Evolutionary conservation across 2,888 invertebrate species (phyloP), one percentile per base, ranked within the genome.

Genomic region (Dryobotodes eremita): DNA sequence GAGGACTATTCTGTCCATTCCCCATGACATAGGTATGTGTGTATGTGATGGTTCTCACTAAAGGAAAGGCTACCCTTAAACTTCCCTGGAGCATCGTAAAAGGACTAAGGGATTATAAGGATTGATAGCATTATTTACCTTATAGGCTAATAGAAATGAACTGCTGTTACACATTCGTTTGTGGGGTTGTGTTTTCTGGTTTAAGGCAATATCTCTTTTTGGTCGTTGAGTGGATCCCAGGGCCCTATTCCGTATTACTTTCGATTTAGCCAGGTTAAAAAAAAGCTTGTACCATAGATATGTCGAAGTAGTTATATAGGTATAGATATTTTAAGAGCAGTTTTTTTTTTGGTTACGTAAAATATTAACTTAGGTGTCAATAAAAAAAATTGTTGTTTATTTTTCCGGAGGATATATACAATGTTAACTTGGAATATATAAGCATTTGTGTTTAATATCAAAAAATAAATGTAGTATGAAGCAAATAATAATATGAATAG

Each of bases 51-150:
- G 46, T 26, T 20, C 26, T n/a, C 26, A 75, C 15, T 31, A 75
- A 48, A 80, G 42, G 55, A 26, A 68, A 13, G 8, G 11, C 23
- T 48, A 8, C 55, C 53, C 53, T 66, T 48, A 42, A 73, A 23
- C 57, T 59, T 78, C 78, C 80, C 80, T 13, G 17, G 68, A 82
- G 66, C 48, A 71, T 75, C 65, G 71, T 83, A 57, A 64, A 69
- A 82, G 66, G 48, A 48, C 78, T 53, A 59, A 55, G n/a, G 65
- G 36, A 53, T 78, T 78, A 83, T 81, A 66, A 74, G 62, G 80
- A 82, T 84, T 80, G 78, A 80, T 80, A 71, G 83, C 57, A 57
- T 77, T 80, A 70, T 53, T 15, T 83, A 77, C 83, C 83, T 78
- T 53, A 53, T 15, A 50, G 50, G 36, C 8, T 80, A 81, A 81